Evolutionary conservation across 2,797 vertebrate genomes (phyloP).

Genomic region (Ctenopoma kingsleyae): DNA sequence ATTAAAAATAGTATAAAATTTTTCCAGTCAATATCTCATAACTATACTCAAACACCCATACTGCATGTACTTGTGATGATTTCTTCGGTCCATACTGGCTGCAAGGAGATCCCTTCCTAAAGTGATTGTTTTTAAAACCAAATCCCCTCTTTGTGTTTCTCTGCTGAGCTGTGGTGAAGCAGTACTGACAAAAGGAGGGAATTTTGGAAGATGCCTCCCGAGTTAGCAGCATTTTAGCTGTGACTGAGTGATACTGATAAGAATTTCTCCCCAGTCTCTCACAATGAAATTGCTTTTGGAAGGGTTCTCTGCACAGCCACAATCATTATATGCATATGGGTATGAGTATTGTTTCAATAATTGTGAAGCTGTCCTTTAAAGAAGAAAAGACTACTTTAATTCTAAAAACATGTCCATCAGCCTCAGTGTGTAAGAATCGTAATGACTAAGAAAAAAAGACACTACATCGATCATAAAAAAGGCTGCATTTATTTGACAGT

Average conservation of each 20-base stretch:
- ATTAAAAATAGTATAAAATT: not conserved
- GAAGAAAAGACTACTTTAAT: not conserved
- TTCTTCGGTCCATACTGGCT: too few relatives aligned
- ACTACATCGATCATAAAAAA: conserved; percentile 45
- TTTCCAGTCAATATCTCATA: not conserved
- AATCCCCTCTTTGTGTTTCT: not conserved
- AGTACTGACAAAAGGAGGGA: not conserved
- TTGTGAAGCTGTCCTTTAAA: not conserved
- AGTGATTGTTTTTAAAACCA: not conserved
- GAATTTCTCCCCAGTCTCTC: not conserved
- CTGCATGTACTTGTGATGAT: not conserved
- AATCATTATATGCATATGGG: not conserved
- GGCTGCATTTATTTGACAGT: conserved; percentile 74
- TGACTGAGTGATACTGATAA: not conserved
- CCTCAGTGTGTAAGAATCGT: not conserved
- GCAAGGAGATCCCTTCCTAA: not conserved
- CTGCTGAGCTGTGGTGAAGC: not conserved
- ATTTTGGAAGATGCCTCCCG: not conserved
- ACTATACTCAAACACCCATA: not conserved
- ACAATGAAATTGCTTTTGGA: not conserved
- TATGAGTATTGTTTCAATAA: not conserved
- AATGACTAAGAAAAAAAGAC: not conserved
- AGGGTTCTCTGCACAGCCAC: not conserved
- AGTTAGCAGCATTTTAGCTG: not conserved
- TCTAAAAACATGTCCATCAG: not conserved